These are phyloP conservation scores for Mobula birostris DNA, from an alignment of 2,113 vertebrate genomes.

Conservation along the genomic window DNA sequence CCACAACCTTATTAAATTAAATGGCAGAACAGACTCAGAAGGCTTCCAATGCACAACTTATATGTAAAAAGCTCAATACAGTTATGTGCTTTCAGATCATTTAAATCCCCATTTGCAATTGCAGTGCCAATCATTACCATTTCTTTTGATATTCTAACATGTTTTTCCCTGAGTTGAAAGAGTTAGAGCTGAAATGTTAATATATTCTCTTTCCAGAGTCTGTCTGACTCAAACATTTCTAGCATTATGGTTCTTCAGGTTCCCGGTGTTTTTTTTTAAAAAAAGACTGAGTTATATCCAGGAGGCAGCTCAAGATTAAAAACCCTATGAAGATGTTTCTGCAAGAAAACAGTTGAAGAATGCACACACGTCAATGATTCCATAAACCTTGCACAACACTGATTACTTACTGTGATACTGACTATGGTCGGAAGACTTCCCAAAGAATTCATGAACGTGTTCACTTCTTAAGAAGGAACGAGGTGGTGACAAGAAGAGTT, in stretches of 20 bases:
- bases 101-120: neutral
- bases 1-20: too few relatives aligned
- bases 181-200: neutral
- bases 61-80: too few relatives aligned
- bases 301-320: neutral
- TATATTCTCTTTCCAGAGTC: neutral
- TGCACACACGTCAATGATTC: neutral
- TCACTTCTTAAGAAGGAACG: slow-evolving; percentile 75
- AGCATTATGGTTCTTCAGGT: neutral
- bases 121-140: neutral
- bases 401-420: slow-evolving; percentile 71
- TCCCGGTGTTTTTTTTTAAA: neutral
- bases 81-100: neutral
- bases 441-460: slow-evolving; percentile 75
- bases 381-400: neutral
- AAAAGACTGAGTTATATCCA: neutral
- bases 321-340: neutral
- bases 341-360: neutral
- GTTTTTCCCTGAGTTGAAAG: neutral
- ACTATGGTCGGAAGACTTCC: slow-evolving; percentile 62
- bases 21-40: too few relatives aligned
- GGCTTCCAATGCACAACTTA: too few relatives aligned
- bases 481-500: slow-evolving; percentile 77
- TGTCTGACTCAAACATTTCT: neutral
- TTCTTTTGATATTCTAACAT: neutral